These are phyloP conservation scores for Hozukius guyotensis DNA, from an alignment of 2,797 vertebrate species.

Conservation along the genomic window DNA sequence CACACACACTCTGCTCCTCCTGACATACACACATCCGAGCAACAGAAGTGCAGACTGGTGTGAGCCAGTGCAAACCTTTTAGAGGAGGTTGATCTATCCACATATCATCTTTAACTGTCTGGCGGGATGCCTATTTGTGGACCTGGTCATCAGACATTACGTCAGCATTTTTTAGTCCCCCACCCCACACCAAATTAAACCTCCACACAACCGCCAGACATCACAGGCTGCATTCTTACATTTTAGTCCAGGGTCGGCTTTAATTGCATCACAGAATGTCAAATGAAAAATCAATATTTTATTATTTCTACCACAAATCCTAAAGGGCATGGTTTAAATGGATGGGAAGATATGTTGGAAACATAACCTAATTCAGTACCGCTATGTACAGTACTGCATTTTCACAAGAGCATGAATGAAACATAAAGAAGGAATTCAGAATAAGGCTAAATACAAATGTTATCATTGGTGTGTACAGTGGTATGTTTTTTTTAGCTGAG, in stretches of 20 bases:
- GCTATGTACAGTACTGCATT: neutral
- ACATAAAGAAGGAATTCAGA: neutral
- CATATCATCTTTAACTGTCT: conserved; percentile 61
- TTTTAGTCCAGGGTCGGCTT: conserved; percentile 18
- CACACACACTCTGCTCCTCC: neutral
- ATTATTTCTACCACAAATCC: conserved; percentile 45
- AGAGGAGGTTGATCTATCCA: conserved; percentile 35
- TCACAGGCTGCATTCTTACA: conserved; percentile 24
- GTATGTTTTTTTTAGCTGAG: neutral
- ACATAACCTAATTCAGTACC: conserved; percentile 8
- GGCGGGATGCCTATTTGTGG: conserved; percentile 33
- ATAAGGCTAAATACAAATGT: neutral
- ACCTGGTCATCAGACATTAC: conserved; percentile 60
- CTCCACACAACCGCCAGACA: conserved; percentile 12
- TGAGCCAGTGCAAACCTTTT: conserved; percentile 31
- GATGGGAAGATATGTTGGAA: conserved; percentile 25
- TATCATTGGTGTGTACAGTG: neutral
- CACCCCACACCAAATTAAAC: conserved; percentile 20
- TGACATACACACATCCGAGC: conserved; percentile 48
- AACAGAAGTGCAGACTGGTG: conserved; percentile 16
- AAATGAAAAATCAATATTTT: conserved; percentile 66
- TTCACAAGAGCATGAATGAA: neutral
- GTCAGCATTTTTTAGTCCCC: conserved; percentile 45
- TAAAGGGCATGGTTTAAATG: conserved; percentile 64
- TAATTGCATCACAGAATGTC: conserved; percentile 66